Base-by-base conservation (phyloP, 2,797 vertebrate species). In the Xenops minutus region DNA sequence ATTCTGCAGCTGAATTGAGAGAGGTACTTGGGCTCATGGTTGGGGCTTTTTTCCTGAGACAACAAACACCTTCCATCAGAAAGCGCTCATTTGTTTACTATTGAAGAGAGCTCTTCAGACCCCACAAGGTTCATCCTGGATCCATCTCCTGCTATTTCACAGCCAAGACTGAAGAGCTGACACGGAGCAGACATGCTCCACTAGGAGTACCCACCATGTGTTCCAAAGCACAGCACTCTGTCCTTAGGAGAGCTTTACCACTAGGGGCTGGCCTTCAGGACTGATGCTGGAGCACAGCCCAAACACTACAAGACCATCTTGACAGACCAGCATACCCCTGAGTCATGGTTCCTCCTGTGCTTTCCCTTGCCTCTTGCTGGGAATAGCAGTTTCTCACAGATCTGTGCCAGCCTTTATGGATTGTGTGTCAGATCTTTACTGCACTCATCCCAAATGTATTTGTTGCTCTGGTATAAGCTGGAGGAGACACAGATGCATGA, bases 341-440 rank as follows among this genome's bases (percentile, higher is more conserved):
- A 90, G 71, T 63, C 48, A 46, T 4, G 55, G 36, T 0, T 76
- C 58, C 29, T 84, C 73, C 62, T 30, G 64, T 18, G 62, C 32
- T 67, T 80, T 68, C 69, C 51, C 51, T 64, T 81, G 39, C 30
- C 26, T 80, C 62, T 75, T 78, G 51, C 62, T 82, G 77, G 76
- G 48, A 94, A 87, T 0, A 73, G 43, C 41, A 76, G 44, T 9
- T 92, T 81, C 74, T 73, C 51, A 73, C 55, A 71, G 39, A 15
- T 30, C 51, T 67, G 14, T 73, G 80, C 64, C 74, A 95, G 82
- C 34, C 21, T 14, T 39, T 49, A 49, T 4, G 30, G 63, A 66
- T 48, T 3, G 0, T 10, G 2, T 54, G 26, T 55, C 63, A 79
- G 27, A 30, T 34, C 71, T 56, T 55, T 21, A 52, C 3, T 54